Base-by-base conservation (phyloP, 1,140 invertebrate species). In the Ditylenchus dipsaci region DNA sequence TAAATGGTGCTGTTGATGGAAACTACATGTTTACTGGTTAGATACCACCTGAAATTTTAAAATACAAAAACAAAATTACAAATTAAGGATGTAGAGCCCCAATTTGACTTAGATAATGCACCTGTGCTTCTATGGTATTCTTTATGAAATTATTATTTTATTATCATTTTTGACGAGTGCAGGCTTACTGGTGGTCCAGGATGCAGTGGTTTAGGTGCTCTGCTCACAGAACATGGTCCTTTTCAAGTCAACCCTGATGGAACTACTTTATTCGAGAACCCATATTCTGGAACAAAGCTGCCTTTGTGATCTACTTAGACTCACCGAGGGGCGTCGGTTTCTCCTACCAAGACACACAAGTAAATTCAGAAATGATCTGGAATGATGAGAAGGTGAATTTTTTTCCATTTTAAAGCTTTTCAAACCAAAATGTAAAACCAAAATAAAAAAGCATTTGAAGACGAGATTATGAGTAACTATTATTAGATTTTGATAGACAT, bases 181-280 rank as follows among this genome's bases (percentile, higher is more conserved):
- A 45, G 43, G 43, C 43, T 45, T 13, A 13, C 43, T 79, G 87
- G 87, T 33, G 86, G 86, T 47, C 86, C 87, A 61, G 87, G 87
- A 0, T 87, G 87, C 72, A 85, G 84, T 68, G 86, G 85, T 42
- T 67, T 87, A 49, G 76, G 82, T 45, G 86, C 86, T 7, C 72
- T 86, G 1, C 75, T 87, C 7, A 82, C 78, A 66, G 87, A 88
- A 76, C 79, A 85, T 73, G 87, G 87, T 17, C 87, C 87, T 21
- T 86, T 84, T 75, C 76, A 72, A 63, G 69, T 83, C 13, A 80
- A 80, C 38, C 67, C 67, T 59, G 77, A 83, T 70, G 85, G 84
- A 5, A 73, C 77, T 49, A 84, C 79, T 13, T 69, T 87, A 0
- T 76, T 74, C 43, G 72, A 38, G 43, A 78, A 78, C 47, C 61